A percentile compares a stretch with the other conserved stretches of the same genome.
Evolutionary conservation across 2,888 invertebrate genomes (phyloP).

Genomic region (Phortica okadai): DNA sequence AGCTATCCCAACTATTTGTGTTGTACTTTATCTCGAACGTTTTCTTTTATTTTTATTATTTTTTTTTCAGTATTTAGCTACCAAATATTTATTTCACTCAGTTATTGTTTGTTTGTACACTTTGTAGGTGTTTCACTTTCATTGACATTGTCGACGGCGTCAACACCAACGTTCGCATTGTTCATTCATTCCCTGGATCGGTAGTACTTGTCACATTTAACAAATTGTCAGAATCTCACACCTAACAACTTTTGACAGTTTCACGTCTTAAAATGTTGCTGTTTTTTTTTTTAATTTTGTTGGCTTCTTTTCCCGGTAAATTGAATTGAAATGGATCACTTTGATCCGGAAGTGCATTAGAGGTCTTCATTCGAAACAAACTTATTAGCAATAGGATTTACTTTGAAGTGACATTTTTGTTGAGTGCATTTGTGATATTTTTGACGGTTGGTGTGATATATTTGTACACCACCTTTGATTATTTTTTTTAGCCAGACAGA

Average conservation of each 20-base stretch:
- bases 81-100: background rate
- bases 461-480: too few relatives aligned
- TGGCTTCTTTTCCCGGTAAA: background rate
- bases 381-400: background rate
- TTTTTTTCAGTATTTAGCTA: constrained; percentile 1
- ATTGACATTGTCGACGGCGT: background rate
- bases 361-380: background rate
- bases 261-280: background rate
- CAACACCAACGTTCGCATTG: background rate
- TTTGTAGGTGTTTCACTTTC: constrained; percentile 5
- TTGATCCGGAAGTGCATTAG: constrained; percentile 18
- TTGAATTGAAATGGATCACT: constrained; percentile 6
- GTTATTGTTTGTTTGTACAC: constrained; percentile 4
- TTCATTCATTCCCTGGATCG: background rate
- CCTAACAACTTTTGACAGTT: constrained; percentile 11
- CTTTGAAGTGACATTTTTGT: background rate
- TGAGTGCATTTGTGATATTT: too few relatives aligned
- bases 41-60: background rate
- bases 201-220: constrained; percentile 18
- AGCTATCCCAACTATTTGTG: background rate
- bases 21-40: background rate
- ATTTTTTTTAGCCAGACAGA: too few relatives aligned
- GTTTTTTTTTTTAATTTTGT: constrained; percentile 1
- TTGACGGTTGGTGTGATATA: too few relatives aligned
- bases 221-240: constrained; percentile 31